Conservation (phyloP, 1,140 invertebrate genomes). For the Cotesia glomerata region DNA sequence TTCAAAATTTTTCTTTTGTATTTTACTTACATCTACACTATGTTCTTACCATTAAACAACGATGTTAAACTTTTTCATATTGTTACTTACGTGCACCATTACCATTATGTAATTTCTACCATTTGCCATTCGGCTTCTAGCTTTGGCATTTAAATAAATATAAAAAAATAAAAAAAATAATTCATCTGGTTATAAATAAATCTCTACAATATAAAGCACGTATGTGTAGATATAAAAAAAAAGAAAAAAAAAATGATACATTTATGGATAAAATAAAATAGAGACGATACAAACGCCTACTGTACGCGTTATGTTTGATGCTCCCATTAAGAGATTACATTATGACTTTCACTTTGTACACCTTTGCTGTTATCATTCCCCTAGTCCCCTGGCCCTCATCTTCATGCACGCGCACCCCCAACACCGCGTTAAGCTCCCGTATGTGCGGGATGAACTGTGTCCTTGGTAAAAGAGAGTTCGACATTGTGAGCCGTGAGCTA, state of each 20-base stretch:
- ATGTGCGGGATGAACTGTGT: slow-evolving; percentile 22
- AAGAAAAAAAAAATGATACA: not conserved
- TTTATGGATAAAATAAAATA: not conserved
- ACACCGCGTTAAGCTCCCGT: slow-evolving; percentile 3
- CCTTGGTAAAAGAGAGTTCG: slow-evolving; percentile 31
- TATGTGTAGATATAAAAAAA: slow-evolving; percentile 1
- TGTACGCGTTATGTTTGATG: slow-evolving; percentile 27
- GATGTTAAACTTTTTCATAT: too few relatives aligned
- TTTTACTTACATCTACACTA: too few relatives aligned
- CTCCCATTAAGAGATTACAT: slow-evolving; percentile 49
- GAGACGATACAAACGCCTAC: not conserved
- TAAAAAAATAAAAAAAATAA: not conserved
- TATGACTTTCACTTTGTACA: slow-evolving; percentile 43
- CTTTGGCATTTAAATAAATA: too few relatives aligned
- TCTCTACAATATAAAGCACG: not conserved
- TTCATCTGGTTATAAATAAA: too few relatives aligned
- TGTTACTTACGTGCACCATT: too few relatives aligned
- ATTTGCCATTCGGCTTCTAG: too few relatives aligned
- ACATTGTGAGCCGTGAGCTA: slow-evolving; percentile 24
- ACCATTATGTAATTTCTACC: too few relatives aligned
- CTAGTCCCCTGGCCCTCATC: not conserved
- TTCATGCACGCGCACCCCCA: not conserved
- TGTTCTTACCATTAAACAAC: too few relatives aligned
- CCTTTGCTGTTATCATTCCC: not conserved
- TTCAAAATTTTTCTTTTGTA: too few relatives aligned